Percentiles rank a stretch among this genome's conserved stretches.
Conservation (phyloP, 2,888 invertebrate species). For the Volucella bombylans region DNA sequence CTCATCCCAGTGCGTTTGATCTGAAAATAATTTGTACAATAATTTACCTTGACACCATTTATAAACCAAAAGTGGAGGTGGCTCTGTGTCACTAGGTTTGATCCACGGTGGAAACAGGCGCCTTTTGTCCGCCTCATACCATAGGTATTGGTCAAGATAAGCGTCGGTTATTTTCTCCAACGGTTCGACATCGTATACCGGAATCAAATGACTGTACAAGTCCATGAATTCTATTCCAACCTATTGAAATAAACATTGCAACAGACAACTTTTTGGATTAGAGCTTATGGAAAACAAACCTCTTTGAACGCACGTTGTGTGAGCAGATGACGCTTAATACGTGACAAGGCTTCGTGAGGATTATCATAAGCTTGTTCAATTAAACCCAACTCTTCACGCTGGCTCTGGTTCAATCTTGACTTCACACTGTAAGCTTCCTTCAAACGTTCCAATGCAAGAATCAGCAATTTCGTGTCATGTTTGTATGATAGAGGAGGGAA, state of each 20-base stretch:
- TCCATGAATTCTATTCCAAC: slow-evolving; percentile 99
- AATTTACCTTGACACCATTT: slow-evolving; percentile 98
- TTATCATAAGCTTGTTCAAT: slow-evolving; percentile 99
- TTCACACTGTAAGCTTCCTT: slow-evolving; percentile 99
- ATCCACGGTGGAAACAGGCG: slow-evolving; percentile 99
- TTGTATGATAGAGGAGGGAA: slow-evolving; percentile 99
- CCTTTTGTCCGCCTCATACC: slow-evolving; percentile 99
- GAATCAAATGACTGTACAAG: slow-evolving; percentile 98
- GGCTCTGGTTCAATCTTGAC: slow-evolving; percentile 98
- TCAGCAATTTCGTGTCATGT: slow-evolving; percentile 98
- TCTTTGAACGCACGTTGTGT: slow-evolving; percentile 99
- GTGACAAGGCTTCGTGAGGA: slow-evolving; percentile 98
- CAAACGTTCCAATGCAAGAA: slow-evolving; percentile 96
- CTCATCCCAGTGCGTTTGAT: not conserved
- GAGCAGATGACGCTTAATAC: slow-evolving; percentile 99
- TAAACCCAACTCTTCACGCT: slow-evolving; percentile 98
- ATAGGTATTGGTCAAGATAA: slow-evolving; percentile 99
- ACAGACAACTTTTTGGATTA: slow-evolving; percentile 14
- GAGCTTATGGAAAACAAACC: slow-evolving; percentile 81
- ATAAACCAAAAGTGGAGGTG: slow-evolving; percentile 94
- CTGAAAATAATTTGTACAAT: not conserved
- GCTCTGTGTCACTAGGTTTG: slow-evolving; percentile 99
- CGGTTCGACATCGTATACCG: slow-evolving; percentile 99
- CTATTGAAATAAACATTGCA: slow-evolving; percentile 80
- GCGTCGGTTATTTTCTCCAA: slow-evolving; percentile 99